Base-by-base conservation (phyloP, 2,888 invertebrate genomes). In the Trissolcus brochymenae region DNA sequence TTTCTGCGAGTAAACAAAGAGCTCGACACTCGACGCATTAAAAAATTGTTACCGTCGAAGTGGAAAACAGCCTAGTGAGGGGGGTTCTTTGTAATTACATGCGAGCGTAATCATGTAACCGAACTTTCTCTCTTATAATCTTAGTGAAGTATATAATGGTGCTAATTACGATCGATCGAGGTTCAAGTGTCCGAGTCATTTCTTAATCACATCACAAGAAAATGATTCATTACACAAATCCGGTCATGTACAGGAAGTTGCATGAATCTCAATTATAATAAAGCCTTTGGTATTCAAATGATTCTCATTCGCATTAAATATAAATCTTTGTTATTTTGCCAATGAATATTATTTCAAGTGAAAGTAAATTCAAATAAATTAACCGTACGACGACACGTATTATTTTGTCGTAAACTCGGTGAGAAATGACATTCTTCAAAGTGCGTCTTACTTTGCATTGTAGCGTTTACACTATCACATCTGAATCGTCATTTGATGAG, bases 321-420 rank as follows among this genome's bases (percentile, higher is more conserved):
- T 51, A 57, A 66, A 61, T 59, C 50, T 57, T 62, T 56, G 25
- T 65, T 35, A 25, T 56, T 53, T 53, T 60, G 41, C 21, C 56
- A 54, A 66, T 76, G 71, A 79, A 79, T 77, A 57, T 61, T 68
- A 40, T 35, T 55, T 54, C 35, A 64, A 81, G 80, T 79, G 82
- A 83, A 83, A 83, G 82, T 81, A 66, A 83, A 82, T 77, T 78
- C 78, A 81, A 71, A 76, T 77, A 79, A 71, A 72, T 65, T 67
- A 56, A 61, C 75, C 76, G 70, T 79, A 80, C 68, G 78, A 75
- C 62, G 68, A 68, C 41, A 64, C 57, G 76, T 60, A 67, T 66
- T 60, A 61, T 56, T 74, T 74, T 50, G 25, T 65, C 65, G 14
- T 64, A 19, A 59, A 17, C 25, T 54, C 35, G 9, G 35, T 11